These are phyloP conservation scores for Acanthopleura granulata DNA, from an alignment of 2,888 invertebrate species.

Conservation along the genomic window DNA sequence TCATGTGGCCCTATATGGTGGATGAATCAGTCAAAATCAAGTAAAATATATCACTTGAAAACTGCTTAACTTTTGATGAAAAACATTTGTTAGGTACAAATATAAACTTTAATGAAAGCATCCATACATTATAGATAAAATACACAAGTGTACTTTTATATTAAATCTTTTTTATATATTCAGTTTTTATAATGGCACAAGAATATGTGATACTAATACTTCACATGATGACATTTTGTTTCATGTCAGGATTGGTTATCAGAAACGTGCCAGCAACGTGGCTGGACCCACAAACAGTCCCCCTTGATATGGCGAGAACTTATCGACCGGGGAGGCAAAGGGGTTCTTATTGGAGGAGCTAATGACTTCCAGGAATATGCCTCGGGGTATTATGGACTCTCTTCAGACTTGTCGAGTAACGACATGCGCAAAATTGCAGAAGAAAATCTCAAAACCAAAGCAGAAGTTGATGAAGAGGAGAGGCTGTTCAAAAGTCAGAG, in stretches of 20 bases:
- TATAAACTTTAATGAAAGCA: too few relatives aligned
- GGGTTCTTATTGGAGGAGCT: conserved; percentile 67
- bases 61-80: too few relatives aligned
- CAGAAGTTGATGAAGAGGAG: conserved; percentile 56
- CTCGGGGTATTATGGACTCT: conserved; percentile 65
- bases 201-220: neutral
- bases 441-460: conserved; percentile 61
- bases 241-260: conserved; percentile 58
- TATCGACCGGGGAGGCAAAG: conserved; percentile 69
- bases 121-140: too few relatives aligned
- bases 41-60: too few relatives aligned
- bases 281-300: conserved; percentile 65
- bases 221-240: neutral
- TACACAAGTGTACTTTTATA: too few relatives aligned
- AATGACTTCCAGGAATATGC: conserved; percentile 69
- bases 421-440: conserved; percentile 60
- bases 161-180: too few relatives aligned
- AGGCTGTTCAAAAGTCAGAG: conserved; percentile 41
- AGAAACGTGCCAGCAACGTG: conserved; percentile 54
- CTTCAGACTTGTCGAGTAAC: conserved; percentile 55
- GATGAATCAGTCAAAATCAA: too few relatives aligned
- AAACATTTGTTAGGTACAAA: too few relatives aligned
- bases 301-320: conserved; percentile 70
- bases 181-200: too few relatives aligned
- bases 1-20: too few relatives aligned